phyloP scores from a whole-genome alignment of 1,140 invertebrate genomes.

The Episyrphus balteatus region DNA sequence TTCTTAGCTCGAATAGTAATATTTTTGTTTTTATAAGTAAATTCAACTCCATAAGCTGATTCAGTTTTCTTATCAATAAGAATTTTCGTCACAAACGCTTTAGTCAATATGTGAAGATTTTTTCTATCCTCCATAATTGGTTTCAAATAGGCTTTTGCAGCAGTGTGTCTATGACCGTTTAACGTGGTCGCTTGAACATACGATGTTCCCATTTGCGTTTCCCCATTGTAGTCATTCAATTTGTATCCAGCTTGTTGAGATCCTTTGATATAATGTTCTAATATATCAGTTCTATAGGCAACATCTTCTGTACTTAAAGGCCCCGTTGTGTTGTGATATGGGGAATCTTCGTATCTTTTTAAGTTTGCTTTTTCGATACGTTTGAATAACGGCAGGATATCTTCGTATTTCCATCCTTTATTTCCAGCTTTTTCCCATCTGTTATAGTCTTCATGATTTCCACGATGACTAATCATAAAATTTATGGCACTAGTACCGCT shows the following conservation, averaged over 20 bases:
- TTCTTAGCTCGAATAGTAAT: slow-evolving; percentile 45
- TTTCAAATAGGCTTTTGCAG: slow-evolving; percentile 48
- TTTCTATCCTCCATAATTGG: slow-evolving; percentile 42
- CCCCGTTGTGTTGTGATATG: slow-evolving; percentile 45
- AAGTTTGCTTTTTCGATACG: slow-evolving; percentile 48
- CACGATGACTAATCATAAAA: slow-evolving; percentile 81
- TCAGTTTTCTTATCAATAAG: slow-evolving; percentile 46
- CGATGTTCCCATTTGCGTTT: slow-evolving; percentile 50
- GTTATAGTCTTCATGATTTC: slow-evolving; percentile 64
- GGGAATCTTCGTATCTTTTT: slow-evolving; percentile 37
- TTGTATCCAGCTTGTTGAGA: slow-evolving; percentile 46
- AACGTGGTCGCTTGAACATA: slow-evolving; percentile 54
- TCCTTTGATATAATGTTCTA: slow-evolving; percentile 50
- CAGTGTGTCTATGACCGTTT: slow-evolving; percentile 41
- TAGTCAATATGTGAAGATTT: slow-evolving; percentile 53
- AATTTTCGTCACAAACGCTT: slow-evolving; percentile 50
- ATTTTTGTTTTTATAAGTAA: slow-evolving; percentile 38
- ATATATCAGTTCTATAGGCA: slow-evolving; percentile 42
- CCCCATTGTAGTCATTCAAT: slow-evolving; percentile 54
- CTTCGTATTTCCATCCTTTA: slow-evolving; percentile 58
- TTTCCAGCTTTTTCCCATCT: slow-evolving; percentile 58
- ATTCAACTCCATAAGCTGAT: slow-evolving; percentile 52
- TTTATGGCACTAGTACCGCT: slow-evolving; percentile 73
- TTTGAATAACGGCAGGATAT: slow-evolving; percentile 56
- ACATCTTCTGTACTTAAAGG: slow-evolving; percentile 44